phyloP scores from a whole-genome alignment of 2,797 vertebrate species.

The Premnoplex brunnescens region DNA sequence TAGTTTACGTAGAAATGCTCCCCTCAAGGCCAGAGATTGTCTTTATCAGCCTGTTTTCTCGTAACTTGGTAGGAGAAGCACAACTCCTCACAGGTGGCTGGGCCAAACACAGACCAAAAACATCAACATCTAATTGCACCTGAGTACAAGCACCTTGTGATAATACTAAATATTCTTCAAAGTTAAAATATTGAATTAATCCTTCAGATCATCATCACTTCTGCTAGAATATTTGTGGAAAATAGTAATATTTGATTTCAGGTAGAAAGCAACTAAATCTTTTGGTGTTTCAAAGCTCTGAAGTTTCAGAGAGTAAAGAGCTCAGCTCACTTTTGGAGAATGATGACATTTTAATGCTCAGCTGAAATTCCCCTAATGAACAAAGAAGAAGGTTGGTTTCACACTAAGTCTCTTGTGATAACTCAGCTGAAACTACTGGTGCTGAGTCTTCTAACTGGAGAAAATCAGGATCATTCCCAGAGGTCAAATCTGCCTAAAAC shows the following conservation, averaged over 20 bases:
- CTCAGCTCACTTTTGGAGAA: background rate
- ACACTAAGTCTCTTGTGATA: background rate
- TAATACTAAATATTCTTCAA: background rate
- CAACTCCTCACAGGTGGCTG: no score
- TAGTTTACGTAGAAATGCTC: no score
- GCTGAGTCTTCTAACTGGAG: background rate
- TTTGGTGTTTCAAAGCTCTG: background rate
- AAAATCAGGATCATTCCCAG: slow-evolving; percentile 10
- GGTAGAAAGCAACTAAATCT: background rate
- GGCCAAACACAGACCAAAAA: no score
- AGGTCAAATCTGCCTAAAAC: slow-evolving; percentile 1
- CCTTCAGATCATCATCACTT: background rate
- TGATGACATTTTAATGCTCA: background rate
- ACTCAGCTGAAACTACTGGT: background rate
- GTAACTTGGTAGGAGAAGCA: no score
- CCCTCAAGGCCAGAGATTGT: no score
- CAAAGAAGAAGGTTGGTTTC: background rate
- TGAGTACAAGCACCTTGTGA: background rate
- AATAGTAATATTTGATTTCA: background rate
- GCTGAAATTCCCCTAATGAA: background rate
- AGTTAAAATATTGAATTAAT: background rate
- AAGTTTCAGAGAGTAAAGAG: background rate
- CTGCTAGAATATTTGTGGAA: background rate
- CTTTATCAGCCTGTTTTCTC: no score
- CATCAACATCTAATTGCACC: no score